Conservation (phyloP, 37 sponge, comb jelly and placozoan species). For the Oopsacas minuta region DNA sequence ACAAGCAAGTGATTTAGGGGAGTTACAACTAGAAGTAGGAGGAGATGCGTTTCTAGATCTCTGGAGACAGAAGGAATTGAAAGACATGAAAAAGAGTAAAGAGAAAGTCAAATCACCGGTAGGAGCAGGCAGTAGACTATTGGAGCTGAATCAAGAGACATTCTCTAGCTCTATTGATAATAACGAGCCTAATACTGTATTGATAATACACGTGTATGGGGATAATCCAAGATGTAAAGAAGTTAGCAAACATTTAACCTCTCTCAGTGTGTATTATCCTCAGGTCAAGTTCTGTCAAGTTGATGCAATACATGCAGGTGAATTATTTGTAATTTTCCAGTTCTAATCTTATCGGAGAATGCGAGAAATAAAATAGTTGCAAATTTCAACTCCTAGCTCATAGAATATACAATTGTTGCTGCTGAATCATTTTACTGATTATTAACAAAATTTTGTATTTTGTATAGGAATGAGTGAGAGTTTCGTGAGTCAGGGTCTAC, state of each 20-base stretch:
- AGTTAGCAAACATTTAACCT: not conserved
- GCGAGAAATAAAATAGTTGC: too few species aligned
- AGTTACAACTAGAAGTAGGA: not conserved
- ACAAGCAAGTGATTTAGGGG: not conserved
- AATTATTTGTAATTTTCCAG: not conserved
- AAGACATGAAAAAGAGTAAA: not conserved
- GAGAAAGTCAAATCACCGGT: not conserved
- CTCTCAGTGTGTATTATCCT: not conserved
- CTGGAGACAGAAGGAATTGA: not conserved
- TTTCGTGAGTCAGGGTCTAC: not conserved
- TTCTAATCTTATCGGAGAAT: too few species aligned
- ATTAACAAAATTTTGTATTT: too few species aligned
- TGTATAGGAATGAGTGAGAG: not conserved
- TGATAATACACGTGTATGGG: constrained; percentile 17
- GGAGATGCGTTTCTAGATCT: constrained; percentile 17
- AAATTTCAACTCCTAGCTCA: too few species aligned
- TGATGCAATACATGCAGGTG: not conserved
- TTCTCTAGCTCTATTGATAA: not conserved
- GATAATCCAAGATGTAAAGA: not conserved
- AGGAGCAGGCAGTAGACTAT: not conserved
- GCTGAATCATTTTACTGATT: not conserved
- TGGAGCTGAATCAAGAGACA: not conserved
- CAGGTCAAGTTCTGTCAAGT: not conserved
- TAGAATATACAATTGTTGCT: too few species aligned
- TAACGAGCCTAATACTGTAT: not conserved